A percentile compares a stretch with the other conserved stretches of the same genome.
These are phyloP conservation scores for Microtus montanus DNA, from an alignment of 2,113 vertebrate species.

Conservation along the genomic window DNA sequence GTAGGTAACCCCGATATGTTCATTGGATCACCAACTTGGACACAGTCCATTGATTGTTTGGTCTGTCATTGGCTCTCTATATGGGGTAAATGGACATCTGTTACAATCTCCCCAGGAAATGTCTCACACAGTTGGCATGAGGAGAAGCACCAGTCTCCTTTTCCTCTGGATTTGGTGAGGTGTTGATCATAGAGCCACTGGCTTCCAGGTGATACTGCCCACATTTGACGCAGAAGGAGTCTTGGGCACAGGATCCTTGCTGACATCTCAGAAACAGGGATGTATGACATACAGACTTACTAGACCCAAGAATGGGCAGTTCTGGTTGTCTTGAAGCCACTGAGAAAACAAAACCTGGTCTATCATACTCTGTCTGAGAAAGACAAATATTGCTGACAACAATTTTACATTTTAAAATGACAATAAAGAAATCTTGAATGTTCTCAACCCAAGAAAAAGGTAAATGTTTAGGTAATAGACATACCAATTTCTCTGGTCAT, in stretches of 20 bases:
- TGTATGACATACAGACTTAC: conserved; percentile 83
- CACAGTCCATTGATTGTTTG: background rate
- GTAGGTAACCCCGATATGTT: background rate
- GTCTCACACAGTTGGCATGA: background rate
- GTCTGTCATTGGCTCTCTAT: background rate
- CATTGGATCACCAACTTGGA: background rate
- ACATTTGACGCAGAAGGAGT: conserved; percentile 90
- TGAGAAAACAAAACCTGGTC: conserved; percentile 67
- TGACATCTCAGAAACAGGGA: conserved; percentile 88
- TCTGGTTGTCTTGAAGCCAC: conserved; percentile 83
- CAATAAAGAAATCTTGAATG: background rate
- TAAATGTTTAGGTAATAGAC: background rate
- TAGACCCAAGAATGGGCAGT: conserved; percentile 85
- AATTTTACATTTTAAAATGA: background rate
- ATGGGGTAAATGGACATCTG: background rate
- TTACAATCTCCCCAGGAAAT: background rate
- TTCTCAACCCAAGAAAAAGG: background rate
- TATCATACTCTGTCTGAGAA: background rate
- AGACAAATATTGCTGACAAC: background rate
- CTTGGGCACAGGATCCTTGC: conserved; percentile 89
- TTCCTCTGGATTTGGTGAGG: background rate
- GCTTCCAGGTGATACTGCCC: conserved; percentile 89
- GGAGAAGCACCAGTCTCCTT: background rate
- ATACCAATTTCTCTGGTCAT: background rate
- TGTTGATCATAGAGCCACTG: conserved; percentile 81